These are phyloP conservation scores for Brachyptera putata DNA, from an alignment of 2,888 invertebrate species.

Conservation along the genomic window DNA sequence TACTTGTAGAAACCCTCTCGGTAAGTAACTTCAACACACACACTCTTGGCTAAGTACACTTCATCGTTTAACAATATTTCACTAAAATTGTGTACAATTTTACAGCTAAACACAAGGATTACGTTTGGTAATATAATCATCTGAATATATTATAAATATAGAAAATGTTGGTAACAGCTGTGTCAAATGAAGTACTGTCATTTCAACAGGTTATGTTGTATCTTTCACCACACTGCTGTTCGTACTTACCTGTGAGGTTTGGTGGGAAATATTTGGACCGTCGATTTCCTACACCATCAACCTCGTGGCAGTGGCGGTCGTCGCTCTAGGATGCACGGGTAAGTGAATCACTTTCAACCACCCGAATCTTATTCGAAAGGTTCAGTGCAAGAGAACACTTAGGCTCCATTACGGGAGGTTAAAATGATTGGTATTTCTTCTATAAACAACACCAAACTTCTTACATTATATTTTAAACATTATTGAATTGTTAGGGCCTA, in stretches of 20 bases:
- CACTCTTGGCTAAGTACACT: no score
- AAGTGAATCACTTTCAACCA: no score
- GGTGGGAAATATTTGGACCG: constrained; percentile 75
- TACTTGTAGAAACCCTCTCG: constrained; percentile 75
- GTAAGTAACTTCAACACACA: no score
- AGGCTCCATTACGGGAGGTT: no score
- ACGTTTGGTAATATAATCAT: constrained; percentile 68
- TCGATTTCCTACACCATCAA: constrained; percentile 79
- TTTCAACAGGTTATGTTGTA: constrained; percentile 66
- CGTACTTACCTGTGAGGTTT: constrained; percentile 81
- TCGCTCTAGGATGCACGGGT: constrained; percentile 84
- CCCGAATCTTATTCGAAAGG: no score
- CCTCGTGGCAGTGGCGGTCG: constrained; percentile 76
- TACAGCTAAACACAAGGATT: constrained; percentile 71
- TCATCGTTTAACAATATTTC: no score
- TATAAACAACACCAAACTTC: no score
- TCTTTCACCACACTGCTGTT: constrained; percentile 77
- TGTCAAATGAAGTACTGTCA: background rate
- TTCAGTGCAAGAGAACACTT: no score
- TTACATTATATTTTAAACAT: no score
- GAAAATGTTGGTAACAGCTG: background rate
- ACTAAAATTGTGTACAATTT: no score
- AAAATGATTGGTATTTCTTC: no score
- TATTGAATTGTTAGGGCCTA: no score
- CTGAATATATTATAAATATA: background rate